phyloP scores from a whole-genome alignment of 2,888 invertebrate genomes.

The Apoderus coryli region DNA sequence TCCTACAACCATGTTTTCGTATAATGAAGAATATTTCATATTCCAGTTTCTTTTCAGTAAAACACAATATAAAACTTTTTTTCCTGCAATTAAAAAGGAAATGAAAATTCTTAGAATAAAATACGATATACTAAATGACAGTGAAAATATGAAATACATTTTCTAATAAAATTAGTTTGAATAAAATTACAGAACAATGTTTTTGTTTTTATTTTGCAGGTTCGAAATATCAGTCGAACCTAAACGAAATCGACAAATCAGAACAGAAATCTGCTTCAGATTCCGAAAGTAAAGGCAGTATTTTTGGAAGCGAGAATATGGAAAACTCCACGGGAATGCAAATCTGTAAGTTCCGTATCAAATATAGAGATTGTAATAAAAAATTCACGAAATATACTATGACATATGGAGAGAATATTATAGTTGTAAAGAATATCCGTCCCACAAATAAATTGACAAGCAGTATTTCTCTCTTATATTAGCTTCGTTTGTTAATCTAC shows the following conservation, averaged over 20 bases:
- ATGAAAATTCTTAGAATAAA: constrained; percentile 7
- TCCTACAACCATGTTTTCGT: constrained; percentile 18
- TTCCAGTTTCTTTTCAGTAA: constrained; percentile 21
- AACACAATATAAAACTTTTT: constrained; percentile 21
- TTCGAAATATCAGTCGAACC: constrained; percentile 56
- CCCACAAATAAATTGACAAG: too few relatives aligned
- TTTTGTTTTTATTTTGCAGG: constrained; percentile 36
- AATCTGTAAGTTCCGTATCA: too few relatives aligned
- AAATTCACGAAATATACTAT: too few relatives aligned
- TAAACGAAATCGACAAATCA: constrained; percentile 68
- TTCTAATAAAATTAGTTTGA: too few relatives aligned
- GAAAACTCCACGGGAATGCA: too few relatives aligned
- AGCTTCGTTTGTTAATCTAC: too few relatives aligned
- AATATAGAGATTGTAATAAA: too few relatives aligned
- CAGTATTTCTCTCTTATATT: too few relatives aligned
- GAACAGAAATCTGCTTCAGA: constrained; percentile 52
- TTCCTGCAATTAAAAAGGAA: constrained; percentile 22
- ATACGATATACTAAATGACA: not conserved
- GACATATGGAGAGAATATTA: too few relatives aligned
- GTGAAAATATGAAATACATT: too few relatives aligned
- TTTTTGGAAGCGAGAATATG: constrained; percentile 23
- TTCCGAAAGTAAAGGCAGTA: constrained; percentile 35
- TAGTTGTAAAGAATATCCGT: too few relatives aligned
- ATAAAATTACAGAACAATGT: too few relatives aligned
- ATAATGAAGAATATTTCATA: constrained; percentile 21